Evolutionary conservation across 1,140 invertebrate genomes (phyloP), one percentile per base, ranked within the genome.

Genomic region (Marisa cornuarietis): DNA sequence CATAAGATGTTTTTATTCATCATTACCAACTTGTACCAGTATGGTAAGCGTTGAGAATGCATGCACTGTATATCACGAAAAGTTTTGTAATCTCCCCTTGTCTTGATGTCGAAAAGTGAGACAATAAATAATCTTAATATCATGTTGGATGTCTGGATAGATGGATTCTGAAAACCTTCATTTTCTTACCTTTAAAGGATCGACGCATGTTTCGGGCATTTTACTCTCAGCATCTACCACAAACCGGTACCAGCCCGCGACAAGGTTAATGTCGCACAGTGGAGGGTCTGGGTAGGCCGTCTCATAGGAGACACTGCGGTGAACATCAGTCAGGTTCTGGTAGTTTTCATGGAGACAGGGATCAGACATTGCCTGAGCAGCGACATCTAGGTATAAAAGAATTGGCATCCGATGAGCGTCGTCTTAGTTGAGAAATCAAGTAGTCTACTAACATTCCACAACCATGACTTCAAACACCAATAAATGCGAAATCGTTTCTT

Each of bases 251-350:
- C 71, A 72, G 11, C 71, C 71, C 5, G 51, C 22, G 8, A 52
- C 71, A 3, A 72, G 71, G 71, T 72, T 20, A 22, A 18, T 72
- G 71, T 72, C 71, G 54, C 71, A 72, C 71, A 72, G 31, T 6
- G 49, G 49, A 20, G 8, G 11, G 6, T 72, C 71, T 24, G 51
- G 49, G 42, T 52, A n/a, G 11, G 10, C 18, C 71, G 54, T 54
- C 20, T 20, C 22, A 49, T 51, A 72, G 0, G 10, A 49, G 1
- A 54, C 24, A 24, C 71, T 72, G 42, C 71, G 71, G 22, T 54
- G 49, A n/a, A 54, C 22, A 5, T 72, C 71, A 6, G 22, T 52
- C 71, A 72, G 71, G 20, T 72, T 54, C 22, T 22, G 6, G 71
- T 72, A 22, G 71, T 72, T 20, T 9, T 11, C 71, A n/a, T 31